Conservation (phyloP, 2,888 invertebrate species). For the Atrina japonica region DNA sequence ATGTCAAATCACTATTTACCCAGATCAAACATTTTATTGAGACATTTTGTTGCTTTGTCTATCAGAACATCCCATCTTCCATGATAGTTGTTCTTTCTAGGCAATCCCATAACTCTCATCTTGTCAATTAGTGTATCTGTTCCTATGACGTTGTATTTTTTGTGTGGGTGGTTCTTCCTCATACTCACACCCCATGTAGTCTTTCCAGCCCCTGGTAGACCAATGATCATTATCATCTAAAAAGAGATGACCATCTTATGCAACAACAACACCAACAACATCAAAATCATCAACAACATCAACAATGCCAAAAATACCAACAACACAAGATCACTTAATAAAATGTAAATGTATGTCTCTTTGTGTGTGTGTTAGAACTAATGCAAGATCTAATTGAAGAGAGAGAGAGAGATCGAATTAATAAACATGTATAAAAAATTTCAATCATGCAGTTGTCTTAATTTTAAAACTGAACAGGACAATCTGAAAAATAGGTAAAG, state of each 20-base stretch:
- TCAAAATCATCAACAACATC: too few species aligned
- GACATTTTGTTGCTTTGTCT: constrained; percentile 92
- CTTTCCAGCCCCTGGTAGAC: constrained; percentile 96
- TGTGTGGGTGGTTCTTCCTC: constrained; percentile 88
- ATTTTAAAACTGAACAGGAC: too few species aligned
- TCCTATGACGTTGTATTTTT: constrained; percentile 93
- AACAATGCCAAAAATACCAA: background rate
- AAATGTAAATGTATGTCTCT: background rate
- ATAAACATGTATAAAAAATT: too few species aligned
- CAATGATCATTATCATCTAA: constrained; percentile 93
- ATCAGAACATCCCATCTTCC: constrained; percentile 94
- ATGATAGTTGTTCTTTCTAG: constrained; percentile 88
- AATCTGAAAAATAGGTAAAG: too few species aligned
- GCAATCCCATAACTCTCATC: constrained; percentile 96
- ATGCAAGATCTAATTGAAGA: too few species aligned
- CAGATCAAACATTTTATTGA: constrained; percentile 89
- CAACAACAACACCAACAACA: too few species aligned
- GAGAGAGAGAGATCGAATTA: too few species aligned
- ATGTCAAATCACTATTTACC: constrained; percentile 83
- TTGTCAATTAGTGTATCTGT: constrained; percentile 91
- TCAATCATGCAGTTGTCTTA: too few species aligned
- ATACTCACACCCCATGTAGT: constrained; percentile 93
- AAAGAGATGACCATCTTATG: too few species aligned
- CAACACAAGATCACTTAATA: background rate
- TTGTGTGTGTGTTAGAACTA: too few species aligned